Evolutionary conservation across 2,888 invertebrate genomes (phyloP), one percentile per base, ranked within the genome.

Genomic region (Heliconius aoede): DNA sequence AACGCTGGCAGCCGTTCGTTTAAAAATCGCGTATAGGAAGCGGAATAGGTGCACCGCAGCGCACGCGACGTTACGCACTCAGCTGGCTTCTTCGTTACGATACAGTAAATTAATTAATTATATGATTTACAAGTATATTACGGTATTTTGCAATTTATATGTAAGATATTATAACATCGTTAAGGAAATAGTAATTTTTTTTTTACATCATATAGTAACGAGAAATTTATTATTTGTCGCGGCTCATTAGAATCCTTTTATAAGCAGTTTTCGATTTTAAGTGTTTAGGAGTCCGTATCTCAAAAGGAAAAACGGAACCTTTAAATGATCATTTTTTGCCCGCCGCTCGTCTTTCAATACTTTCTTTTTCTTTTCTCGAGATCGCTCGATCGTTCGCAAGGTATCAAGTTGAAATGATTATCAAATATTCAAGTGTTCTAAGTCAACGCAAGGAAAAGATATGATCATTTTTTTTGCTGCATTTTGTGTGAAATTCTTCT

Each of bases 21-120:
- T 77, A 83, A 79, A 81, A 83, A 86, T 8, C 46, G 21, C 18
- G 18, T 86, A 81, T 85, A 86, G 90, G 90, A 91, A 90, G 90
- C 90, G 90, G 90, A 90, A 91, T 84, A 81, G 62, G 58, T 62
- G 75, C 78, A 76, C 9, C 78, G 78, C 78, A 76, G 4, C 78
- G 78, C 85, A 85, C 85, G 86, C 86, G 80, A 85, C 82, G 79
- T 85, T 83, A 82, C 76, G 76, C 76, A 72, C 68, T 77, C 80
- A 74, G 78, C 73, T 73, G 67, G 77, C 76, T 80, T 78, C 77
- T 79, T 71, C 40, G 67, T 75, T 73, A 79, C 74, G 72, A 81
- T 72, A 69, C 69, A 40, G 72, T 60, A 72, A 72, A 72, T 60
- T 18, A n/a, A 72, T 40, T 72, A 72, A 60, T 60, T 72, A 40